These are phyloP conservation scores for Phasia obesa DNA, from an alignment of 2,888 invertebrate genomes.

Conservation along the genomic window DNA sequence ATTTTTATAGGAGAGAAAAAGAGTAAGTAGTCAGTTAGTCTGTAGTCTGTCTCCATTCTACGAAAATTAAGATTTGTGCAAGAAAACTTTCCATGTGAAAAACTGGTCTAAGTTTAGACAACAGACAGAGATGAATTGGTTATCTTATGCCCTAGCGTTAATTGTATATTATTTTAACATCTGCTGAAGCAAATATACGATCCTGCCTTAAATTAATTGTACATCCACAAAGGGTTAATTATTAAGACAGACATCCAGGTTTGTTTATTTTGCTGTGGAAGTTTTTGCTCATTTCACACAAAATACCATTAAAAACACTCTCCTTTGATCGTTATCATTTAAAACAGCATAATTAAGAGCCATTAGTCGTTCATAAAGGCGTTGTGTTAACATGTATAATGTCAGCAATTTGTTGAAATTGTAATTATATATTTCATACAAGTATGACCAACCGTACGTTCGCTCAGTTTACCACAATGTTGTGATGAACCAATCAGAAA, in stretches of 20 bases:
- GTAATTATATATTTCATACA: conserved; percentile 41
- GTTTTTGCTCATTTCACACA: conserved; percentile 10
- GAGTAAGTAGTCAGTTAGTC: no score
- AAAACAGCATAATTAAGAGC: conserved; percentile 55
- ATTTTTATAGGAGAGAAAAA: no score
- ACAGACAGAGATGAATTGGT: no score
- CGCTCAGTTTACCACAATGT: neutral
- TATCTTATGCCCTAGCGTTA: no score
- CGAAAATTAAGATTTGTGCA: no score
- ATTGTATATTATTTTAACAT: no score
- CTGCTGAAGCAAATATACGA: neutral
- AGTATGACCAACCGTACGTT: conserved; percentile 12
- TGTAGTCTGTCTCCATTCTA: no score
- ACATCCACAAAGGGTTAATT: conserved; percentile 27
- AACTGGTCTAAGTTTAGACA: no score
- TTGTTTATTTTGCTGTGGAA: conserved; percentile 8
- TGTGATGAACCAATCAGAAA: conserved; percentile 11
- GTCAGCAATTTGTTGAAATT: conserved; percentile 61
- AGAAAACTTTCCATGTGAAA: no score
- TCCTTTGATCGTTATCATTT: conserved; percentile 43
- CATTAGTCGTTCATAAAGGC: conserved; percentile 65
- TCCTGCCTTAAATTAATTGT: neutral
- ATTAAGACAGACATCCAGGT: conserved; percentile 19
- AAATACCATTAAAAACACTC: conserved; percentile 59
- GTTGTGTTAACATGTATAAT: conserved; percentile 66